Evolutionary conservation across 1,140 invertebrate genomes (phyloP).

Genomic region (Akabosia matsudoensis): DNA sequence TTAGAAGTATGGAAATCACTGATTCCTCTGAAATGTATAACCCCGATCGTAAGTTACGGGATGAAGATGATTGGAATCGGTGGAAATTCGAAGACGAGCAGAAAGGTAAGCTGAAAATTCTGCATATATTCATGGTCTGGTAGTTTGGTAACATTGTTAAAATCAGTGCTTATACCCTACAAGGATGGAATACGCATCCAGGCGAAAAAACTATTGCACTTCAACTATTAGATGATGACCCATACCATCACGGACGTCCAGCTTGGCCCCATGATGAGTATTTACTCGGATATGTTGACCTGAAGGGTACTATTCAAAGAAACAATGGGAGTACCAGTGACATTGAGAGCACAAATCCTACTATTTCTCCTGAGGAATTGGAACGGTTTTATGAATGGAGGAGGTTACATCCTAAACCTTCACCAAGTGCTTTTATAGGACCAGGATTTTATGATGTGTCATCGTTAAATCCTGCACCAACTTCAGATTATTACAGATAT

Average conservation of each 20-base stretch:
- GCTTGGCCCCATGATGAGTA: slow-evolving; percentile 34
- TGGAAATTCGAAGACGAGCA: slow-evolving; percentile 25
- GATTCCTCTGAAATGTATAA: background rate
- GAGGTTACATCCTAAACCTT: background rate
- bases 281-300: background rate
- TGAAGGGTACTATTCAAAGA: background rate
- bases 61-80: slow-evolving; percentile 19
- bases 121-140: no score
- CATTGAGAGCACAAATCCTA: background rate
- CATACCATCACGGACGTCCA: slow-evolving; percentile 23
- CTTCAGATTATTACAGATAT: background rate
- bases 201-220: slow-evolving; percentile 32
- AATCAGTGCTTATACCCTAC: background rate
- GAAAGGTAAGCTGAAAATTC: slow-evolving; percentile 21
- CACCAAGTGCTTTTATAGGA: slow-evolving; percentile 8
- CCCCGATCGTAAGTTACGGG: background rate
- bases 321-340: background rate
- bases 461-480: background rate
- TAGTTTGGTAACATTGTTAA: background rate
- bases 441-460: slow-evolving; percentile 17
- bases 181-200: slow-evolving; percentile 11
- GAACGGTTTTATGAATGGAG: background rate
- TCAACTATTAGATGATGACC: slow-evolving; percentile 27
- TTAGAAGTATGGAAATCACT: background rate
- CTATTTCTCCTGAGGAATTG: background rate